A percentile compares a stretch with the other conserved stretches of the same genome.
phyloP scores from a whole-genome alignment of 2,888 invertebrate genomes.

The Drosophila ezoana region DNA sequence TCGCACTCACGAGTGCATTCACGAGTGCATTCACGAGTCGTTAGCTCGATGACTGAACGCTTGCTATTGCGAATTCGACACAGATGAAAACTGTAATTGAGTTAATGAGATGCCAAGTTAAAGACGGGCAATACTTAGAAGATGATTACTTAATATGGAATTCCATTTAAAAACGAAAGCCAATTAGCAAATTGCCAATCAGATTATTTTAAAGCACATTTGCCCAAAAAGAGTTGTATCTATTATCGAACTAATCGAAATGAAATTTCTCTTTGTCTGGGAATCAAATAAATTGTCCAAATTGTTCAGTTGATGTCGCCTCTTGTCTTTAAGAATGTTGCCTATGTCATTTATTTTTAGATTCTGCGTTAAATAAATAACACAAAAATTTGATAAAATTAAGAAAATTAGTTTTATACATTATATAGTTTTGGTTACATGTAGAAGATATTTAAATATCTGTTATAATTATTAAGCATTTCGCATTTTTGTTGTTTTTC shows the following conservation, averaged over 20 bases:
- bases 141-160: background rate
- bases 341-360: constrained; percentile 8
- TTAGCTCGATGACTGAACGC: constrained; percentile 40
- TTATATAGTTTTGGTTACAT: too few species aligned
- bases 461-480: constrained; percentile 23
- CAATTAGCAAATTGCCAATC: too few species aligned
- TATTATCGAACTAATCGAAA: too few species aligned
- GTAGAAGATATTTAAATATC: too few species aligned
- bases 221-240: too few species aligned
- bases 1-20: constrained; percentile 45
- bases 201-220: too few species aligned
- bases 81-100: constrained; percentile 22
- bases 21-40: constrained; percentile 46
- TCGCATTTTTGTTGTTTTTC: constrained; percentile 11
- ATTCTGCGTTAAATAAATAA: background rate
- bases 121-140: background rate
- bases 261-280: too few species aligned
- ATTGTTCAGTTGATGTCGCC: background rate
- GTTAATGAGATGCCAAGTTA: background rate
- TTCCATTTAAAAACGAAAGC: background rate
- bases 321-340: background rate
- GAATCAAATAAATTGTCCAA: background rate
- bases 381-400: constrained; percentile 3
- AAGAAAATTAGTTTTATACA: too few species aligned
- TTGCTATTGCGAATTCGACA: constrained; percentile 35